Base-by-base conservation (phyloP, 92 coral and sea anemone species). In the Phenganax marumi region DNA sequence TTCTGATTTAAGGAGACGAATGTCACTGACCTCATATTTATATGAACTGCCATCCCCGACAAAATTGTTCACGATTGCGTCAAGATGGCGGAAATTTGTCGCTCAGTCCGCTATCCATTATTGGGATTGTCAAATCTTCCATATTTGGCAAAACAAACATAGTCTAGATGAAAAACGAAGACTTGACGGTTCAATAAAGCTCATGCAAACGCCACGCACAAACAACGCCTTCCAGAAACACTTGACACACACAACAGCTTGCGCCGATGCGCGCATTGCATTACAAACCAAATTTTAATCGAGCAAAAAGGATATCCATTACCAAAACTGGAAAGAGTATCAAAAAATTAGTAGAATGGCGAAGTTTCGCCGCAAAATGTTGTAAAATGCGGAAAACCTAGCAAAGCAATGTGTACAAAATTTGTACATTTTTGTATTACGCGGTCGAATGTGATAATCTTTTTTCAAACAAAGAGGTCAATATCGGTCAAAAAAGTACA, bases 71-170 rank as follows among this genome's bases (percentile, higher is more conserved):
- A 16, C 3, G 49, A 12, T 46, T 46, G n/a, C 33, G 47, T 48
- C 53, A 81, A 12, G 90, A 91, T 23, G 89, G 84, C 23, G 93
- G 85, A 84, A 92, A 91, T 73, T 96, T 92, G 53, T 91, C 93
- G 49, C 91, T 97, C 24, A 96, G 81, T 17, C 97, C 99, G 70
- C 96, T 91, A 81, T 96, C 89, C 99, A 96, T 96, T 54, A 96
- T 88, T 83, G 90, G 91, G 86, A 96, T 92, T 3, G 97, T 91
- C 12, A 96, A 83, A 72, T 96, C 99, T 81, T 96, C 99, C 99
- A 96, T 96, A 75, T 96, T 91, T 33, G 99, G 99, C 51, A 96
- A 87, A 14, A 96, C 99, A 85, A 96, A 92, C 99, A 96, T 96
- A 77, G 87, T 86, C 99, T 96, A 84, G 12, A 86, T 68, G 12